These are phyloP conservation scores for Meloidogyne exigua DNA, from an alignment of 1,140 invertebrate species.

Conservation along the genomic window DNA sequence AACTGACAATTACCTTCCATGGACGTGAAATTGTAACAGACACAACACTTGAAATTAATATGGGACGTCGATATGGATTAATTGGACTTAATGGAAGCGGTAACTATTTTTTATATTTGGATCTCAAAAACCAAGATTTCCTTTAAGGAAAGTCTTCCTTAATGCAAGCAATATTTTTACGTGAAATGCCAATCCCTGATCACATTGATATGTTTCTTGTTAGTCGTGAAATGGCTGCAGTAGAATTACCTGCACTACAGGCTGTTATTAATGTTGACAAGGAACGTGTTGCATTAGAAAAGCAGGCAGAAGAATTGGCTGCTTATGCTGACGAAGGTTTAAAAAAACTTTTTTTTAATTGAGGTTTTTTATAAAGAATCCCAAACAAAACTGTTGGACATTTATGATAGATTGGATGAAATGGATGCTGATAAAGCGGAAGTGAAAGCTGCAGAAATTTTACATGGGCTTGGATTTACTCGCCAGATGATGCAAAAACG, in stretches of 20 bases:
- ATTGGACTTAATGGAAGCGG: conserved; percentile 94
- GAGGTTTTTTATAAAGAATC: conserved; percentile 69
- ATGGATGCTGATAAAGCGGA: conserved; percentile 92
- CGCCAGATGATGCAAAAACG: conserved; percentile 83
- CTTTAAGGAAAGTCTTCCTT: conserved; percentile 82
- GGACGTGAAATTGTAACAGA: conserved; percentile 91
- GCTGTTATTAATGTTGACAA: conserved; percentile 98
- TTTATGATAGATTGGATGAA: conserved; percentile 95
- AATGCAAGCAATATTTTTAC: conserved; percentile 82
- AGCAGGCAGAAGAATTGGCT: conserved; percentile 83
- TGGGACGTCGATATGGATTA: conserved; percentile 89
- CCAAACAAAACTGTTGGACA: conserved; percentile 92
- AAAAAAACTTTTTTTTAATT: conserved; percentile 1
- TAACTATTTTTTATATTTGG: conserved; percentile 65
- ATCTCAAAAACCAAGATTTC: not conserved
- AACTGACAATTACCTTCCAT: conserved; percentile 96
- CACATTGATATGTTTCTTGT: conserved; percentile 94
- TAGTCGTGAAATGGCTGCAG: conserved; percentile 91
- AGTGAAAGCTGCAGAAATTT: conserved; percentile 85
- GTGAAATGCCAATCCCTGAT: conserved; percentile 91
- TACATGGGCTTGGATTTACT: conserved; percentile 93
- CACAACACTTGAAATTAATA: conserved; percentile 92
- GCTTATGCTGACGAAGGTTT: conserved; percentile 81
- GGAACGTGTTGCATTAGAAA: conserved; percentile 85
- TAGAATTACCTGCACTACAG: conserved; percentile 81